Conservation (phyloP, 2,113 vertebrate species). For the Leptosomus discolor region DNA sequence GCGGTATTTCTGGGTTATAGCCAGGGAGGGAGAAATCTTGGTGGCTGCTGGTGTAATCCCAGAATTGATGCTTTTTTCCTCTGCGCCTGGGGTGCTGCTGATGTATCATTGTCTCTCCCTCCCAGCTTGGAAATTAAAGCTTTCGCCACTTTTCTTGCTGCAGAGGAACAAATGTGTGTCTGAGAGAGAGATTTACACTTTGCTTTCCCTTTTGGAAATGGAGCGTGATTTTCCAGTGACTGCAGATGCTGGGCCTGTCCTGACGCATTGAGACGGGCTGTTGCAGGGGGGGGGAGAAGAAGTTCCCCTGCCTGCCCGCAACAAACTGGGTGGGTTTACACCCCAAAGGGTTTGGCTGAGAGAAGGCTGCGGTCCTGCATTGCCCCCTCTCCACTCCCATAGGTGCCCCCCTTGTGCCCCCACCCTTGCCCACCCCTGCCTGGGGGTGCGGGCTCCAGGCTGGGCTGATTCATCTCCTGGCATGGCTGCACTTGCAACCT, state of each 20-base stretch:
- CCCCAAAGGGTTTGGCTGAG: neutral
- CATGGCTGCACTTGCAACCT: neutral
- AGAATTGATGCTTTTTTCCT: constrained; percentile 17
- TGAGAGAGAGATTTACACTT: constrained; percentile 54
- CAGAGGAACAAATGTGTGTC: constrained; percentile 12
- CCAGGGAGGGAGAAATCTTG: neutral
- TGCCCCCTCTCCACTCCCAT: neutral
- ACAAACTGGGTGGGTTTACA: neutral
- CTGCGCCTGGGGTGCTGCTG: constrained; percentile 2
- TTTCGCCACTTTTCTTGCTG: constrained; percentile 2
- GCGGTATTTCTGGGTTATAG: neutral
- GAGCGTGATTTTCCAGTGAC: neutral
- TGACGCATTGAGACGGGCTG: neutral
- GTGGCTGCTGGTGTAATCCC: neutral
- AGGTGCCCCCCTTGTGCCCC: neutral
- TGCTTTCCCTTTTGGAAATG: constrained; percentile 26
- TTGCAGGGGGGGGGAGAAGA: neutral
- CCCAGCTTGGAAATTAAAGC: constrained; percentile 23
- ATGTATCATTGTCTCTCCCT: constrained; percentile 43
- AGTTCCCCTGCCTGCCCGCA: neutral
- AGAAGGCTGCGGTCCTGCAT: neutral
- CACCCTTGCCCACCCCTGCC: too few relatives aligned
- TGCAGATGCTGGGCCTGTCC: constrained; percentile 34
- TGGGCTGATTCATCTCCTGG: constrained; percentile 7
- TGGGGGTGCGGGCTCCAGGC: neutral